phyloP scores from a whole-genome alignment of 2,113 vertebrate species.

The Isichthys henryi region DNA sequence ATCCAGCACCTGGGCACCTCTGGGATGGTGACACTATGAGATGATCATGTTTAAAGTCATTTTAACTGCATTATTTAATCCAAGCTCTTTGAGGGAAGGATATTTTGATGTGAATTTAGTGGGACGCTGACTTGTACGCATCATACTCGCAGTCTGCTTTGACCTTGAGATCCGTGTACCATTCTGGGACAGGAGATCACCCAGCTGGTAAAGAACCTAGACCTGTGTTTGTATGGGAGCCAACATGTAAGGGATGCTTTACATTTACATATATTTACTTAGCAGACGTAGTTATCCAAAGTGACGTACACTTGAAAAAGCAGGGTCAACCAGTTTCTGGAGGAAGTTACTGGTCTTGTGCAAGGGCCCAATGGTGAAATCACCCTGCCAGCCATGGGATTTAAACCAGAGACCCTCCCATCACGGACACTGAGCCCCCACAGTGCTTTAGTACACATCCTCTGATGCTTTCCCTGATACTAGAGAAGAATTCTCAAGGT shows the following conservation, averaged over 20 bases:
- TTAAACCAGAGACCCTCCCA: background rate
- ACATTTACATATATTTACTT: background rate
- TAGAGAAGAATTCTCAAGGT: background rate
- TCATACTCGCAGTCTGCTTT: background rate
- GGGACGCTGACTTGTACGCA: background rate
- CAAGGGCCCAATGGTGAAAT: background rate
- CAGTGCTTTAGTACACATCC: background rate
- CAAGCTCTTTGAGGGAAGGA: background rate
- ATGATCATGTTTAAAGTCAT: background rate
- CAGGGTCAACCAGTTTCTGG: background rate
- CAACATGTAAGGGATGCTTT: background rate
- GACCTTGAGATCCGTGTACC: background rate
- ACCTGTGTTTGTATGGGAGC: background rate
- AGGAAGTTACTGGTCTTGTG: background rate
- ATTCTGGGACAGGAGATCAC: background rate
- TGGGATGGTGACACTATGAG: background rate
- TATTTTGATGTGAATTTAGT: background rate
- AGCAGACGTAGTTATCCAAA: background rate
- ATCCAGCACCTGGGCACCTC: background rate
- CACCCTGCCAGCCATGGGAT: background rate
- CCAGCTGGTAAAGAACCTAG: background rate
- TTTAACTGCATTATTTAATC: background rate
- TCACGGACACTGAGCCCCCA: background rate
- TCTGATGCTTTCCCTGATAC: background rate
- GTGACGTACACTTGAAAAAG: background rate